Conservation (phyloP, 2,888 invertebrate species). For the Amblyteles armatorius region DNA sequence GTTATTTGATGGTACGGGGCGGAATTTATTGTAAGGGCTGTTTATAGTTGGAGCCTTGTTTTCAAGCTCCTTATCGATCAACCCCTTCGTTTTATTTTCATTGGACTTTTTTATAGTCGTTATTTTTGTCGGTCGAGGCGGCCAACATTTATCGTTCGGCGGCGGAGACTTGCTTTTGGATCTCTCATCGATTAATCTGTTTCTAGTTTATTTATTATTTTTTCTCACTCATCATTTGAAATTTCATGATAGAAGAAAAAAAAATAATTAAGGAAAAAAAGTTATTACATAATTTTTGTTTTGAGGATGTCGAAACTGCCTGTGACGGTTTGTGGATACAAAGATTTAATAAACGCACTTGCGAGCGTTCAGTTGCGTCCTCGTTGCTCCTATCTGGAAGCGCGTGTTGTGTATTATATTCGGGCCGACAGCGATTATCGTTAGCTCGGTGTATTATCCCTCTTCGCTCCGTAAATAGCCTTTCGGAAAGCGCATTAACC, state of each 20-base stretch:
- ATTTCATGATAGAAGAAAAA: background rate
- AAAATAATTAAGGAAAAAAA: background rate
- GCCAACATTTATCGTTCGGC: no score
- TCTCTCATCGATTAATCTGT: no score
- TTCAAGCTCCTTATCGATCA: no score
- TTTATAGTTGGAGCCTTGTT: no score
- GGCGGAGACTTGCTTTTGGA: no score
- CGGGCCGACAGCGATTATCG: slow-evolving; percentile 50
- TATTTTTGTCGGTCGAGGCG: no score
- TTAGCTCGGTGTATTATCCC: slow-evolving; percentile 28
- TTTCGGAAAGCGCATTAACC: slow-evolving; percentile 66
- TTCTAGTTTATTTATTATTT: no score
- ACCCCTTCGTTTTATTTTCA: no score
- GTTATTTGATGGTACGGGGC: background rate
- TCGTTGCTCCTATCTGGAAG: slow-evolving; percentile 38
- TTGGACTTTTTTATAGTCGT: no score
- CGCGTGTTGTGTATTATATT: slow-evolving; percentile 35
- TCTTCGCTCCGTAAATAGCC: slow-evolving; percentile 57
- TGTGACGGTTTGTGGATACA: background rate
- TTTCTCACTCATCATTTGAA: no score
- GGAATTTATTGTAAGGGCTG: background rate
- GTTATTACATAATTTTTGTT: slow-evolving; percentile 6
- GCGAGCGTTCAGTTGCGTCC: slow-evolving; percentile 43
- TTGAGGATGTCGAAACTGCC: background rate
- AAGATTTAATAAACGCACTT: slow-evolving; percentile 28